phyloP scores from a whole-genome alignment of 1,140 invertebrate genomes.

The Nomia melanderi region DNA sequence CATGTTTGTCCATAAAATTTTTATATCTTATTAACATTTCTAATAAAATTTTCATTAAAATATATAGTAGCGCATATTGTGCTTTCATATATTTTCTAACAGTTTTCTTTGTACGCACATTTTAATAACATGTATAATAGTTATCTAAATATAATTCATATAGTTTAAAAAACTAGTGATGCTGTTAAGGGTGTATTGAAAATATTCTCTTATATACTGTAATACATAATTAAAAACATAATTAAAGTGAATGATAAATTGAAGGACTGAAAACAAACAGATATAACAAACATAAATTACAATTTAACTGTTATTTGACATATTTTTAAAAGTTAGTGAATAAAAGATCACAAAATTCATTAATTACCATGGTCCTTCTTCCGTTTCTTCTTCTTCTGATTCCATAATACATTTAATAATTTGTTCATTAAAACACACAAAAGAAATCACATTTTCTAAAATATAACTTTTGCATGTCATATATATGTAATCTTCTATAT shows the following conservation, averaged over 20 bases:
- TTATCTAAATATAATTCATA: not conserved
- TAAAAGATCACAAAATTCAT: not conserved
- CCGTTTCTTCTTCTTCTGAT: not conserved
- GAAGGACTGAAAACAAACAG: not conserved
- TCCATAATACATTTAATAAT: not conserved
- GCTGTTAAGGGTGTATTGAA: conserved; percentile 7
- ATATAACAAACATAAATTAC: not conserved
- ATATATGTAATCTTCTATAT: not conserved
- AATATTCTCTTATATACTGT: not conserved
- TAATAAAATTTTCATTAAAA: conserved; percentile 39
- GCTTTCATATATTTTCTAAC: conserved; percentile 10
- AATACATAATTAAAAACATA: not conserved
- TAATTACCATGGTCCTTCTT: conserved; percentile 21
- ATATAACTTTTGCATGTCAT: not conserved
- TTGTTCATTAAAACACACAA: not conserved
- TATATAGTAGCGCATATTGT: conserved; percentile 27
- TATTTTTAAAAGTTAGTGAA: not conserved
- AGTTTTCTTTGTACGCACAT: not conserved
- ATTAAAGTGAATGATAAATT: conserved; percentile 1
- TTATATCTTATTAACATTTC: conserved; percentile 26
- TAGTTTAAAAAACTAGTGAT: not conserved
- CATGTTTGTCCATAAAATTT: conserved; percentile 17
- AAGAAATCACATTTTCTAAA: not conserved
- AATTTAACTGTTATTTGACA: not conserved
- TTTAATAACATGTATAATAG: not conserved